These are phyloP conservation scores for Odontocolon sp. DNA, from an alignment of 2,888 invertebrate genomes.

Conservation along the genomic window DNA sequence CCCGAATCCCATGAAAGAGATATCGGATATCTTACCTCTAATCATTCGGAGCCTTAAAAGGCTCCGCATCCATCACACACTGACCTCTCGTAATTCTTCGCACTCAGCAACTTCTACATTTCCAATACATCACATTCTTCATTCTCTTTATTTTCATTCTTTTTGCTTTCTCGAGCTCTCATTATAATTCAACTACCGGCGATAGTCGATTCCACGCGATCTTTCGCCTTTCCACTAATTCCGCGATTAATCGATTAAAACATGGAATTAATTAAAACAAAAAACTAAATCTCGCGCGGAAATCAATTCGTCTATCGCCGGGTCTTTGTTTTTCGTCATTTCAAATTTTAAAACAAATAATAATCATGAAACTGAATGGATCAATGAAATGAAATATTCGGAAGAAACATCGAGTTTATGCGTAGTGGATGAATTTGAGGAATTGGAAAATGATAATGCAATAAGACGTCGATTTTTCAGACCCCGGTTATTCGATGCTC, in stretches of 20 bases:
- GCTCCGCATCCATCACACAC: constrained; percentile 57
- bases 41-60: constrained; percentile 64
- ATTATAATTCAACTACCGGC: constrained; percentile 11
- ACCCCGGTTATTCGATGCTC: too few species aligned
- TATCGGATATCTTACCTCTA: constrained; percentile 72
- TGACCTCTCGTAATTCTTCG: constrained; percentile 26
- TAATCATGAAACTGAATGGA: not conserved
- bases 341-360: not conserved
- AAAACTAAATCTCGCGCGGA: too few species aligned
- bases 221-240: too few species aligned
- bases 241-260: too few species aligned
- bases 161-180: constrained; percentile 25
- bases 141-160: constrained; percentile 34
- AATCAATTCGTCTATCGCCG: too few species aligned
- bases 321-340: too few species aligned
- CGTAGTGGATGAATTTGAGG: constrained; percentile 13
- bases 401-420: constrained; percentile 17
- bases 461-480: too few species aligned
- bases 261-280: too few species aligned
- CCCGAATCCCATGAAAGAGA: constrained; percentile 67
- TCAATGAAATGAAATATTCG: not conserved
- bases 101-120: constrained; percentile 64
- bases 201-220: too few species aligned
- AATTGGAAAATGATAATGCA: constrained; percentile 31
- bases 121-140: constrained; percentile 48